phyloP scores from a whole-genome alignment of 2,113 vertebrate genomes.

The Fukomys damarensis region DNA sequence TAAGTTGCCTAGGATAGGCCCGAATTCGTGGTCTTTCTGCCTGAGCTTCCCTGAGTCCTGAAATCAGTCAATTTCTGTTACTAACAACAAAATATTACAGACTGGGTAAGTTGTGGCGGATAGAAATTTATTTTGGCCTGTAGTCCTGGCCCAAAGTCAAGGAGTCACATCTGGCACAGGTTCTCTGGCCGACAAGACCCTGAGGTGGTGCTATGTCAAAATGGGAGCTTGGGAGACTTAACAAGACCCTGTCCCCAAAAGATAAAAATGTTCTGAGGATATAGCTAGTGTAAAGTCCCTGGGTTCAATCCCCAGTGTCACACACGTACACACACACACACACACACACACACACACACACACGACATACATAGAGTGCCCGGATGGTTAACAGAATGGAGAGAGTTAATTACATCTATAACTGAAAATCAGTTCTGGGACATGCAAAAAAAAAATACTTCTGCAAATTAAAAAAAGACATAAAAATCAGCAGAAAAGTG shows the following conservation, averaged over 20 bases:
- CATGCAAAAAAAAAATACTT: neutral
- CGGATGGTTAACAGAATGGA: neutral
- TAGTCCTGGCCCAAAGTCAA: neutral
- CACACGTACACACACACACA: neutral
- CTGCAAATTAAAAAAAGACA: neutral
- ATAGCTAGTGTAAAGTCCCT: neutral
- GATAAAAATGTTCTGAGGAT: neutral
- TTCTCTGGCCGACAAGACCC: neutral
- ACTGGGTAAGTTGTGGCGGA: neutral
- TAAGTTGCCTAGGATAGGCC: neutral
- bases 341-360: too few species aligned
- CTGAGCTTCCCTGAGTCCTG: neutral
- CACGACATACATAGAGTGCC: neutral
- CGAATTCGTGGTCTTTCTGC: neutral
- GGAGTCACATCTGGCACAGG: neutral
- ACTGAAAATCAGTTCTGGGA: neutral
- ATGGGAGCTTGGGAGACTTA: neutral
- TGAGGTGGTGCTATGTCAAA: too few species aligned
- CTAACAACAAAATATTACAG: neutral
- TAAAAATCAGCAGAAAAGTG: neutral
- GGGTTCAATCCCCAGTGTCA: neutral
- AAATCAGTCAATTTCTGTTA: neutral
- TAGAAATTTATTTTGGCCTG: neutral
- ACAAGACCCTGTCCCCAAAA: neutral
- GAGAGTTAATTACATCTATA: neutral